These are phyloP conservation scores for Phyllotreta cruciferae DNA, from an alignment of 2,888 invertebrate species.

Conservation along the genomic window DNA sequence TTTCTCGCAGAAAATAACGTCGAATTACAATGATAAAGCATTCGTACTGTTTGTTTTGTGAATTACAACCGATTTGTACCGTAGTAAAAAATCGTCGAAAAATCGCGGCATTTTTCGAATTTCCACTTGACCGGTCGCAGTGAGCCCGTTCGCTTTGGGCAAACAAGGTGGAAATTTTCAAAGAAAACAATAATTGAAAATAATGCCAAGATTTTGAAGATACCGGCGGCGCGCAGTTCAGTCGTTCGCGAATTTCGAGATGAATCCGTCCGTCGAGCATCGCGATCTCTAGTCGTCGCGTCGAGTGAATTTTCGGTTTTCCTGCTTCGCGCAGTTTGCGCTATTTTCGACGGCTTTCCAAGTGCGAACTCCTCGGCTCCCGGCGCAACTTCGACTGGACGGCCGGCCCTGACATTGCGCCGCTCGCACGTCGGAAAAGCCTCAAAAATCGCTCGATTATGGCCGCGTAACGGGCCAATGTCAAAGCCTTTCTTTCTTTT, in stretches of 20 bases:
- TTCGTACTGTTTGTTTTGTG: too few relatives aligned
- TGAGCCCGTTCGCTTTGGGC: slow-evolving; percentile 21
- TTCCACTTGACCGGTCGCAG: neutral
- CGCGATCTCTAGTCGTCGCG: slow-evolving; percentile 17
- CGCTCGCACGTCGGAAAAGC: slow-evolving; percentile 30
- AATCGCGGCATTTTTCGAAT: neutral
- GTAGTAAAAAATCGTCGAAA: neutral
- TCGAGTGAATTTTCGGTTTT: slow-evolving; percentile 16
- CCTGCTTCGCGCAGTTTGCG: slow-evolving; percentile 2
- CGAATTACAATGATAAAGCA: too few relatives aligned
- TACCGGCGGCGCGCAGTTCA: slow-evolving; percentile 27
- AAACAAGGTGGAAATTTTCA: slow-evolving; percentile 27
- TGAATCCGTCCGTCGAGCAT: slow-evolving; percentile 23
- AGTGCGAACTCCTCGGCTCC: slow-evolving; percentile 33
- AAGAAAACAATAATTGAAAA: slow-evolving; percentile 29
- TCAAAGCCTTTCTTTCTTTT: slow-evolving; percentile 17
- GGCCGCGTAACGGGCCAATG: slow-evolving; percentile 32
- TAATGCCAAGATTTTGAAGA: slow-evolving; percentile 34
- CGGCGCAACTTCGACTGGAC: slow-evolving; percentile 35
- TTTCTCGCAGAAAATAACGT: too few relatives aligned
- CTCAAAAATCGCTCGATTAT: slow-evolving; percentile 42
- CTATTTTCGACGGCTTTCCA: slow-evolving; percentile 18
- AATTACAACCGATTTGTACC: too few relatives aligned
- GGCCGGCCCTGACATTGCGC: slow-evolving; percentile 51
- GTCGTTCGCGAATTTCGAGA: slow-evolving; percentile 26